A percentile compares a stretch with the other conserved stretches of the same genome.
Evolutionary conservation across 2,113 vertebrate genomes (phyloP).

Genomic region (Arothron firmamentum): DNA sequence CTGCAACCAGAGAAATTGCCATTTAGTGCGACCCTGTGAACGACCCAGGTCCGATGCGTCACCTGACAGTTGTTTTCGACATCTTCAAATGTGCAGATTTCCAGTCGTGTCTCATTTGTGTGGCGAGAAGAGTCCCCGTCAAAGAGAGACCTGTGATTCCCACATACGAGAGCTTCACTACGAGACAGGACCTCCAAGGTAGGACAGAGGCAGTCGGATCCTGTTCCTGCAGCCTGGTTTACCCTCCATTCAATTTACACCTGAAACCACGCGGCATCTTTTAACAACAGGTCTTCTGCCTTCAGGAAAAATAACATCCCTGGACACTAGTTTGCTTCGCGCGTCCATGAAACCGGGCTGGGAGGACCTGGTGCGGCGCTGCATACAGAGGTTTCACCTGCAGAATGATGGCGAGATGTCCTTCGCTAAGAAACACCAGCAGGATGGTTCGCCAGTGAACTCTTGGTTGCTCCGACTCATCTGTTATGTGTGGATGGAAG

Average conservation of each 20-base stretch:
- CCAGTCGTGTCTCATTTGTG: conserved; percentile 97
- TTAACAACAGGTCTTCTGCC: background rate
- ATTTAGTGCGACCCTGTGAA: background rate
- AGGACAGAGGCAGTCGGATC: background rate
- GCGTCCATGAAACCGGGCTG: conserved; percentile 96
- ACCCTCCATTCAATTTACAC: background rate
- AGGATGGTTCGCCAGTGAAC: conserved; percentile 80
- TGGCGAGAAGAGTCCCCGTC: conserved; percentile 91
- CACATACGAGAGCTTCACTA: conserved; percentile 92
- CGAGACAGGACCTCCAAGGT: conserved; percentile 96
- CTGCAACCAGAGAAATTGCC: no score
- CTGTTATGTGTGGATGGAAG: background rate
- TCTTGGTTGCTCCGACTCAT: background rate
- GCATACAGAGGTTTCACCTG: conserved; percentile 93
- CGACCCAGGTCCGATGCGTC: background rate
- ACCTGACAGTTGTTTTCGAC: background rate
- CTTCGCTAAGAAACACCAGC: conserved; percentile 93
- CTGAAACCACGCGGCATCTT: background rate
- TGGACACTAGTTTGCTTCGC: conserved; percentile 92
- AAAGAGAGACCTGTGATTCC: conserved; percentile 87
- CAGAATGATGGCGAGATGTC: conserved; percentile 91
- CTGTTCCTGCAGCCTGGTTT: background rate
- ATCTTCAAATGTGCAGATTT: conserved; percentile 77
- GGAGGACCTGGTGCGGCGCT: conserved; percentile 95
- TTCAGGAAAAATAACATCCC: conserved; percentile 93